Percentiles rank a stretch among this genome's conserved stretches.
Evolutionary conservation across 2,113 vertebrate genomes (phyloP).

Genomic region (Tachycineta bicolor): DNA sequence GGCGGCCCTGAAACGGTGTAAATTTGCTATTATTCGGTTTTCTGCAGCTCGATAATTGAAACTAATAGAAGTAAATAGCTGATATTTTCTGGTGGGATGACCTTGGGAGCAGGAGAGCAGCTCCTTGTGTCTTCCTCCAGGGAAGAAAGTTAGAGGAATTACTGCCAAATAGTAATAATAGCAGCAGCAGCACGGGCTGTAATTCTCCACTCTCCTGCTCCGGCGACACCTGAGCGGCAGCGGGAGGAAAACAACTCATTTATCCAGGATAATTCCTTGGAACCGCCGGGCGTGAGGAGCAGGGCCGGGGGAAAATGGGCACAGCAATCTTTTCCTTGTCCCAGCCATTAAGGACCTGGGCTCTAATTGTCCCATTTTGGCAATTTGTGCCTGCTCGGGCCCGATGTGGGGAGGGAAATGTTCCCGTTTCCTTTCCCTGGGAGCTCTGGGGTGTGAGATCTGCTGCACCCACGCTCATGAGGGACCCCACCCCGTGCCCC

Average conservation of each 20-base stretch:
- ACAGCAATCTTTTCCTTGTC: neutral
- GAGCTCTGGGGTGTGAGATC: rapidly evolving
- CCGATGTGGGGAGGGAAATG: neutral
- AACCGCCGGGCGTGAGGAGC: neutral
- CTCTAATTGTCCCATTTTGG: neutral
- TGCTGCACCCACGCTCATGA: neutral
- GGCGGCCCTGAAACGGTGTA: neutral
- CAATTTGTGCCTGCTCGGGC: neutral
- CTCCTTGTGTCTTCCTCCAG: slow-evolving; percentile 10
- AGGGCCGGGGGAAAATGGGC: neutral
- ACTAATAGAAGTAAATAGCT: slow-evolving; percentile 41
- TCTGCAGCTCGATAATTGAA: slow-evolving; percentile 19
- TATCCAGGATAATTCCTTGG: slow-evolving; percentile 30
- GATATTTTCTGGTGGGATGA: slow-evolving; percentile 37
- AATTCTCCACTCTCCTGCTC: neutral
- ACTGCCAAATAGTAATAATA: slow-evolving; percentile 55
- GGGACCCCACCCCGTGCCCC: neutral
- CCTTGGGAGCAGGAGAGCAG: slow-evolving; percentile 38
- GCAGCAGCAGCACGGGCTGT: slow-evolving; percentile 21
- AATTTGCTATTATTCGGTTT: slow-evolving; percentile 22
- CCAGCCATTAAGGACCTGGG: neutral
- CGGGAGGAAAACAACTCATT: slow-evolving; percentile 34
- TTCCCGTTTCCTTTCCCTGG: neutral
- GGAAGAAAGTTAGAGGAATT: slow-evolving; percentile 46
- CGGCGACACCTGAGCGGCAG: slow-evolving; percentile 24